A percentile compares a stretch with the other conserved stretches of the same genome.
These are phyloP conservation scores for Zalophus californianus DNA, from an alignment of 2,797 vertebrate genomes.

Conservation along the genomic window DNA sequence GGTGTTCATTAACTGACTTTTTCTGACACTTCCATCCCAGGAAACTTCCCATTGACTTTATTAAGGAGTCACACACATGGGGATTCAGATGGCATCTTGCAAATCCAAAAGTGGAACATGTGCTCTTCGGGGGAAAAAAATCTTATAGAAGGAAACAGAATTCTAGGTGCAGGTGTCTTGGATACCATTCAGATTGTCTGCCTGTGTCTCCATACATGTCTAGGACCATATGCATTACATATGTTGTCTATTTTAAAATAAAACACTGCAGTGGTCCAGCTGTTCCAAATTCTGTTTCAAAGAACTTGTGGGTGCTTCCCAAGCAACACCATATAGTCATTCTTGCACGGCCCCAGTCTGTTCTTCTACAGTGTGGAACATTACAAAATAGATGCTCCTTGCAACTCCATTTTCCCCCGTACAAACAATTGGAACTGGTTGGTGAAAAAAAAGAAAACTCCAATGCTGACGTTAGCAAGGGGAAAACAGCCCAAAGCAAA, in stretches of 20 bases:
- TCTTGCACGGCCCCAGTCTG: conserved; percentile 74
- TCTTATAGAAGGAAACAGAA: conserved; percentile 70
- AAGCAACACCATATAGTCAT: conserved; percentile 80
- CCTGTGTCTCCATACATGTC: conserved; percentile 84
- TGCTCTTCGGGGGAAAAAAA: conserved; percentile 69
- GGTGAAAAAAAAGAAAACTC: conserved; percentile 44
- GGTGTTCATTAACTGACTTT: conserved; percentile 60
- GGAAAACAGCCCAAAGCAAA: conserved; percentile 60
- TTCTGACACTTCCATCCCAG: conserved; percentile 66
- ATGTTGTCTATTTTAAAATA: conserved; percentile 78
- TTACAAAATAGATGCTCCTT: conserved; percentile 60
- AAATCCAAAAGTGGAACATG: conserved; percentile 81
- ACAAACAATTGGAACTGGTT: conserved; percentile 62
- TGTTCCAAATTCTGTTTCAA: conserved; percentile 83
- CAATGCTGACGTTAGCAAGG: conserved; percentile 44
- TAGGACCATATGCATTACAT: conserved; percentile 82
- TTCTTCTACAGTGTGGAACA: conserved; percentile 41
- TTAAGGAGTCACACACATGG: conserved; percentile 83
- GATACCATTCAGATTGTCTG: conserved; percentile 80
- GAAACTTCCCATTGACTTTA: conserved; percentile 73
- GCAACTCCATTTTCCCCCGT: not conserved
- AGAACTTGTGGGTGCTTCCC: conserved; percentile 78
- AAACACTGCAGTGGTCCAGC: conserved; percentile 76
- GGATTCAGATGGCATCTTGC: conserved; percentile 81
- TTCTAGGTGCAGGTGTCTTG: conserved; percentile 81